A percentile compares a stretch with the other conserved stretches of the same genome.
Evolutionary conservation across 64 coral and sea anemone species (phyloP).

Genomic region (Astreopora myriophthalma): DNA sequence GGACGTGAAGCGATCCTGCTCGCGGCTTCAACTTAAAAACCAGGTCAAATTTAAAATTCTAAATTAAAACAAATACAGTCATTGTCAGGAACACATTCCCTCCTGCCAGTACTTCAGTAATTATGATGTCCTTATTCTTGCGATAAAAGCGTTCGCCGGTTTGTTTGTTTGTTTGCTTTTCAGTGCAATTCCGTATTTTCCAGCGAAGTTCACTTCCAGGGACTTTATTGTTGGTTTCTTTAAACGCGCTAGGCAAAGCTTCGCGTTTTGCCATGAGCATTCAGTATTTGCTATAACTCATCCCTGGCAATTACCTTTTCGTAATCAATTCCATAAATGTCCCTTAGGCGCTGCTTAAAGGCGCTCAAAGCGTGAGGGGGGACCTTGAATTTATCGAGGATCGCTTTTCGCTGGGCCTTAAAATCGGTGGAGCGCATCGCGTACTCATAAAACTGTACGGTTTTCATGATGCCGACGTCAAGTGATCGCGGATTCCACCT

Average conservation of each 20-base stretch:
- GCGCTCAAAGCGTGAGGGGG: constrained; percentile 52
- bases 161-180: not conserved
- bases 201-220: too few relatives aligned
- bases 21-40: too few relatives aligned
- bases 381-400: constrained; percentile 61
- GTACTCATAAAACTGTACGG: constrained; percentile 82
- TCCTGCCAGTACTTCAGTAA: too few relatives aligned
- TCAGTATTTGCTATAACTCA: constrained; percentile 28
- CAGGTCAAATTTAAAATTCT: too few relatives aligned
- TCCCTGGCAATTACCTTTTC: constrained; percentile 45
- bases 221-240: too few relatives aligned
- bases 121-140: too few relatives aligned
- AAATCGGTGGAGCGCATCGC: constrained; percentile 87
- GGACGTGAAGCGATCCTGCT: too few relatives aligned
- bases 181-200: too few relatives aligned
- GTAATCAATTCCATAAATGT: constrained; percentile 79
- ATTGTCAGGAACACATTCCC: too few relatives aligned
- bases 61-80: too few relatives aligned
- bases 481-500: constrained; percentile 76
- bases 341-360: constrained; percentile 76
- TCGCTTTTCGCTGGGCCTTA: constrained; percentile 61
- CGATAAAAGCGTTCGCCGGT: too few relatives aligned
- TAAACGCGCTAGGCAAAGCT: not conserved
- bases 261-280: not conserved
- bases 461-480: constrained; percentile 50